These are phyloP conservation scores for Thalassarche chlororhynchos DNA, from an alignment of 2,113 vertebrate species.

Conservation along the genomic window DNA sequence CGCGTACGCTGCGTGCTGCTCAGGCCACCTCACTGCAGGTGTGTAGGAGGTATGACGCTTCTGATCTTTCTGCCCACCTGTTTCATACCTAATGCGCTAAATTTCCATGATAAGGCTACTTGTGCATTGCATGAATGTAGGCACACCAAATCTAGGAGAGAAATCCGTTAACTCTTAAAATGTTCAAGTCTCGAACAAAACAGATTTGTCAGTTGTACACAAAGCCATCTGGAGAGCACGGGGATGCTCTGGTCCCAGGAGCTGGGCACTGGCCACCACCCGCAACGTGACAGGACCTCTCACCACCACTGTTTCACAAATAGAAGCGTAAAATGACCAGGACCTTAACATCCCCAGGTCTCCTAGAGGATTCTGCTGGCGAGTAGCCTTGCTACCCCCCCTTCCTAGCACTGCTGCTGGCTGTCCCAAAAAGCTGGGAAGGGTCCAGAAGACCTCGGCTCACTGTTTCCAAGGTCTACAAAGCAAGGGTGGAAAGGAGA, in stretches of 20 bases:
- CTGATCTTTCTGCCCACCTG: background rate
- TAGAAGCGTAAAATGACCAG: background rate
- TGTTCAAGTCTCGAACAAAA: background rate
- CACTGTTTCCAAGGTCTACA: background rate
- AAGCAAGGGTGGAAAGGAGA: background rate
- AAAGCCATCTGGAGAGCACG: constrained; percentile 34
- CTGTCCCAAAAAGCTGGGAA: background rate
- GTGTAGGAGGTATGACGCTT: background rate
- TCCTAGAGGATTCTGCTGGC: background rate
- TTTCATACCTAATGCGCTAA: fast-evolving
- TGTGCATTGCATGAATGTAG: background rate
- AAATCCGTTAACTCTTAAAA: constrained; percentile 36
- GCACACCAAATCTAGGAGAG: background rate
- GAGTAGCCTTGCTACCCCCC: background rate
- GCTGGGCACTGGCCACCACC: background rate
- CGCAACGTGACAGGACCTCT: background rate
- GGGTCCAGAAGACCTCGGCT: background rate
- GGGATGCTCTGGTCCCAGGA: background rate
- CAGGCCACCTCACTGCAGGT: background rate
- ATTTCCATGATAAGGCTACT: background rate
- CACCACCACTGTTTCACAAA: background rate
- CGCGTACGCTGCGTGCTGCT: background rate
- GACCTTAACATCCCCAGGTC: background rate
- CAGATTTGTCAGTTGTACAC: background rate
- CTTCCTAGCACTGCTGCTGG: background rate